Conservation (phyloP, 2,797 vertebrate species). For the Vultur gryphus region DNA sequence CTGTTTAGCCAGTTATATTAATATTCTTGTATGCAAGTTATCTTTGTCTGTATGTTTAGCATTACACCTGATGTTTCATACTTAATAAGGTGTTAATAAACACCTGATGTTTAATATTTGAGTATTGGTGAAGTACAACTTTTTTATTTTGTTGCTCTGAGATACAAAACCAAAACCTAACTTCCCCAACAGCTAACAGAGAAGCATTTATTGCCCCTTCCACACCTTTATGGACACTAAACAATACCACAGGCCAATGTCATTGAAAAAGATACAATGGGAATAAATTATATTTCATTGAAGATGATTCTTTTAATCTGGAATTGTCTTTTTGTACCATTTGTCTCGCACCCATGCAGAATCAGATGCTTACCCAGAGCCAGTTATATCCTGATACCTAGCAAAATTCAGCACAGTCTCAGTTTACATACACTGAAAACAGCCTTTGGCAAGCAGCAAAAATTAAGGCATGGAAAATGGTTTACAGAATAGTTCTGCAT, state of each 20-base stretch:
- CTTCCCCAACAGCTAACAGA: not conserved
- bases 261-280: not conserved
- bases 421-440: not conserved
- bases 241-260: not conserved
- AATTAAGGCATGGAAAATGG: not conserved
- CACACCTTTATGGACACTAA: not conserved
- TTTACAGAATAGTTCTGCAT: not conserved
- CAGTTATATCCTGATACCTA: not conserved
- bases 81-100: not conserved
- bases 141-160: not conserved
- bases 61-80: not conserved
- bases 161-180: not conserved
- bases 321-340: not conserved
- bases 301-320: not conserved
- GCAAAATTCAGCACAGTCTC: not conserved
- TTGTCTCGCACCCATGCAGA: not conserved
- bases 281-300: not conserved
- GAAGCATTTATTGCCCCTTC: not conserved
- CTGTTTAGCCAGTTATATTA: not conserved
- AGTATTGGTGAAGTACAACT: not conserved
- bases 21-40: not conserved
- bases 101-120: not conserved
- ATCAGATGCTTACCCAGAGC: not conserved
- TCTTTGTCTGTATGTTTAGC: not conserved
- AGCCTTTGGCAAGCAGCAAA: not conserved